A percentile compares a stretch with the other conserved stretches of the same genome.
Evolutionary conservation across 2,888 invertebrate species (phyloP).

Genomic region (Nysson spinosus): DNA sequence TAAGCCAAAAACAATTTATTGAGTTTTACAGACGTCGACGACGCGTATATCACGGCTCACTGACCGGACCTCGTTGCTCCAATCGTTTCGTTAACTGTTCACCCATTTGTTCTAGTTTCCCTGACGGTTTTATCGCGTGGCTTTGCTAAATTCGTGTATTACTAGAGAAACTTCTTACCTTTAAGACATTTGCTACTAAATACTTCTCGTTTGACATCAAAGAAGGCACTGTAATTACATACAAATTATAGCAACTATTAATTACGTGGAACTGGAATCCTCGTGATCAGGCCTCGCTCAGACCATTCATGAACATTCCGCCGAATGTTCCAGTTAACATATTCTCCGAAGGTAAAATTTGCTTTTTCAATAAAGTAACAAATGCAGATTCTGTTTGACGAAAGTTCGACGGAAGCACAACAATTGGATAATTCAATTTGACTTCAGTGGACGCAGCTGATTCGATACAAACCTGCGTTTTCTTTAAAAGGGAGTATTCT

Average conservation of each 20-base stretch:
- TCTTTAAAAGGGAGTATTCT: conserved; percentile 30
- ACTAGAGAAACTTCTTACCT: conserved; percentile 6
- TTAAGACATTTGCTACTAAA: conserved; percentile 1
- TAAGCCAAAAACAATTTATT: conserved; percentile 58
- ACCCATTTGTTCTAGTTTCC: conserved; percentile 25
- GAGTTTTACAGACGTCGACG: conserved; percentile 53
- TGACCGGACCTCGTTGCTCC: conserved; percentile 18
- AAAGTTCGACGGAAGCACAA: too few species aligned
- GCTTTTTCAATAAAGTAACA: too few species aligned
- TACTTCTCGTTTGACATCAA: neutral
- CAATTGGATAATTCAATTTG: too few species aligned
- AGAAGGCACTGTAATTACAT: too few species aligned
- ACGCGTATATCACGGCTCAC: conserved; percentile 35
- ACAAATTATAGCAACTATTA: too few species aligned
- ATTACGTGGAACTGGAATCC: too few species aligned
- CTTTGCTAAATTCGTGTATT: conserved; percentile 8
- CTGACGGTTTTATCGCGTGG: conserved; percentile 32
- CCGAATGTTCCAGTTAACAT: too few species aligned
- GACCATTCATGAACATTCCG: too few species aligned
- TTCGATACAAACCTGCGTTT: conserved; percentile 24
- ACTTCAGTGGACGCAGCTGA: conserved; percentile 1
- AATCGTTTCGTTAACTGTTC: conserved; percentile 45
- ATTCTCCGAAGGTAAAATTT: too few species aligned
- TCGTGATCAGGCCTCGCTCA: too few species aligned
- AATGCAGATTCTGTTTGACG: too few species aligned